Evolutionary conservation across 2,797 vertebrate species (phyloP), one percentile per base, ranked within the genome.

Genomic region (Enteromius trimaculatus): DNA sequence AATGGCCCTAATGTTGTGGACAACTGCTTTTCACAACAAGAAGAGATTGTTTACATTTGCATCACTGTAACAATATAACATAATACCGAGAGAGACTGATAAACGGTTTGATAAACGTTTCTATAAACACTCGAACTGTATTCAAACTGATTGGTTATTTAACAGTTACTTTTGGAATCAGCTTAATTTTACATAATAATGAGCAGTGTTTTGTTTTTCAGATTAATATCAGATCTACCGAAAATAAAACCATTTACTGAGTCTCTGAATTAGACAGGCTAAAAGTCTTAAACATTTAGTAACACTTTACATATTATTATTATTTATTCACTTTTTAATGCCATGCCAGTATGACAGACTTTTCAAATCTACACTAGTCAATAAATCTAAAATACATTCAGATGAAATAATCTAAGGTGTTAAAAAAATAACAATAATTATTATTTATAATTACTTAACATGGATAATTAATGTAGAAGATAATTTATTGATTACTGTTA

Each of bases 21-120:
- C 81, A 69, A 83, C 65, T 77, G 78, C 51, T 70, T 70, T 77
- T 66, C 51, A 70, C 74, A 77, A 69, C 64, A 77, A 58, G 6
- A 58, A 23, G 16, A 31, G 17, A 69, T n/a, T 9, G 31, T 81
- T 64, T 64, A 75, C 31, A 65, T 74, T 29, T 34, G 70, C 4
- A 16, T 17, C 37, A 19, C 23, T 60, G 26, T 49, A 37, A 47
- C 49, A 64, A 81, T 64, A 10, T 16, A 51, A 26, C 13, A 49
- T 19, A 49, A 49, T 3, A 42, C 31, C 31, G 3, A 58, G 21
- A 14, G 2, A 58, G 13, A 42, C 21, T 3, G n/a, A 53, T n/a
- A 10, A 74, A 14, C 11, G 0, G n/a, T 39, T 26, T 58, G 4
- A 60, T 6, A 23, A 31, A 51, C 21, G 29, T 51, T 76, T 34